These are phyloP conservation scores for Oceanodroma leucorhoa DNA, from an alignment of 2,797 vertebrate genomes.

Conservation along the genomic window DNA sequence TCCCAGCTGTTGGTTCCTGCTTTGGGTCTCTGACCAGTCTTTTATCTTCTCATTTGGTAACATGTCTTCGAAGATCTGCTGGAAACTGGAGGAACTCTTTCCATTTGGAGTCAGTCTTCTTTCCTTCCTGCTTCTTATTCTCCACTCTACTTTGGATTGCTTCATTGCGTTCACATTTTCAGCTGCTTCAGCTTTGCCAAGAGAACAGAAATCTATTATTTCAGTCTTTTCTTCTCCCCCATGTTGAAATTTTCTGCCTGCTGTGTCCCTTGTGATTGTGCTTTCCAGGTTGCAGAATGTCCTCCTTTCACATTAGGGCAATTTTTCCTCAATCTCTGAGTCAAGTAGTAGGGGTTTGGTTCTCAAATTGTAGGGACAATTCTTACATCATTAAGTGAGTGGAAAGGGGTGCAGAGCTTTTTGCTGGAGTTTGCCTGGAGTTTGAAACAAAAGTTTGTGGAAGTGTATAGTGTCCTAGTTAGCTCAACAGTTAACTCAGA, in stretches of 20 bases:
- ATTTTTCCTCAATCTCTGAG: background rate
- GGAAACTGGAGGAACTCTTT: background rate
- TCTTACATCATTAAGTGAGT: background rate
- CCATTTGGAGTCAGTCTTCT: background rate
- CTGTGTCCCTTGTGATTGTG: background rate
- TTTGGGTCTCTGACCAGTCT: background rate
- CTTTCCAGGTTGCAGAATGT: background rate
- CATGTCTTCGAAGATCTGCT: background rate
- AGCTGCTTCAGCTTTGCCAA: background rate
- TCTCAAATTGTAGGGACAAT: background rate
- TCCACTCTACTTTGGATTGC: background rate
- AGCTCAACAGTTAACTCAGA: background rate
- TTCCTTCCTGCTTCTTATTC: background rate
- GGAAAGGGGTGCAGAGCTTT: background rate
- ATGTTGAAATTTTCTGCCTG: background rate
- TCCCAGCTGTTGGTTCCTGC: constrained; percentile 48
- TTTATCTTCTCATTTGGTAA: background rate
- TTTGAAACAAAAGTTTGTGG: background rate
- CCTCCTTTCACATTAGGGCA: background rate
- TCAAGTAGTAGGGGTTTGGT: background rate
- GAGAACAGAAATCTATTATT: background rate
- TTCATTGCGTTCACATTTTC: background rate
- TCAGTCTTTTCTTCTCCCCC: background rate
- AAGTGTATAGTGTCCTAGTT: background rate
- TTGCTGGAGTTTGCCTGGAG: background rate